Conservation (phyloP, 2,113 vertebrate species). For the Psilopsiagon aymara region DNA sequence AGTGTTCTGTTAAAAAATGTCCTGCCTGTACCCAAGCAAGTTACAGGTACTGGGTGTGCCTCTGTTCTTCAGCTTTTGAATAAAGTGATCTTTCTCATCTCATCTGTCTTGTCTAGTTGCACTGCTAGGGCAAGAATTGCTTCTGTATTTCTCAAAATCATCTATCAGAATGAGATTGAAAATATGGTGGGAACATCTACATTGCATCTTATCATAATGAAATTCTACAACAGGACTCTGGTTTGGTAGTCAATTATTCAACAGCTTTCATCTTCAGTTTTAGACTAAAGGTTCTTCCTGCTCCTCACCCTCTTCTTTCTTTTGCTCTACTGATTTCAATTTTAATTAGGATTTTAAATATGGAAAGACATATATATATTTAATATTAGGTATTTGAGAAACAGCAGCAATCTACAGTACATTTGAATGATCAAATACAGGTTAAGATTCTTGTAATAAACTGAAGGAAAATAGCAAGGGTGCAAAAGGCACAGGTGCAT, state of each 20-base stretch:
- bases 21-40: background rate
- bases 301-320: background rate
- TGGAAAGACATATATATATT: background rate
- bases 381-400: background rate
- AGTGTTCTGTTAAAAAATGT: background rate
- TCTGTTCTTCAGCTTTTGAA: background rate
- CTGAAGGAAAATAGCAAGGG: background rate
- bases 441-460: background rate
- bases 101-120: background rate
- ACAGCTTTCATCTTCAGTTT: background rate
- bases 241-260: background rate
- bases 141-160: background rate
- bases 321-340: background rate
- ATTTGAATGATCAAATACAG: rapidly evolving
- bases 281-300: background rate
- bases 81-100: background rate
- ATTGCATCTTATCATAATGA: background rate
- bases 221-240: background rate
- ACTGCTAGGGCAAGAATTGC: background rate
- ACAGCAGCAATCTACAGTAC: background rate
- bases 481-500: background rate
- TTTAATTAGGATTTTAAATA: background rate
- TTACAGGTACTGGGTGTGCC: background rate
- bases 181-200: background rate
- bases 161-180: background rate